These are phyloP conservation scores for Agonopterix subpropinquella DNA, from an alignment of 2,888 invertebrate genomes.

Conservation along the genomic window DNA sequence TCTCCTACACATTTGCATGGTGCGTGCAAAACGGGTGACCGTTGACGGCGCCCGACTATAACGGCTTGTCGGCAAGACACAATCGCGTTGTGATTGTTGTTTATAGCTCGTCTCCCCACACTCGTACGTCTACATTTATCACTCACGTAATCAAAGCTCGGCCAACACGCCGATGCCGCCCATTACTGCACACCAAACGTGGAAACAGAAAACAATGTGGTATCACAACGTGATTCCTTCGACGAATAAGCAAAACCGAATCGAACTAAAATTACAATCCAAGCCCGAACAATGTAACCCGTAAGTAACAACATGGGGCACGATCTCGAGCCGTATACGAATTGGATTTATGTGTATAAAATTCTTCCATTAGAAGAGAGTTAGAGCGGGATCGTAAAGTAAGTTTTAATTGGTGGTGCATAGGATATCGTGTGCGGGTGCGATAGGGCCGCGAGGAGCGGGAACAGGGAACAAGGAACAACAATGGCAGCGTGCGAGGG, in stretches of 20 bases:
- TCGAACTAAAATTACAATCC: constrained; percentile 17
- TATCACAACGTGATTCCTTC: constrained; percentile 20
- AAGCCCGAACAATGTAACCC: constrained; percentile 25
- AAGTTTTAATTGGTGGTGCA: constrained; percentile 56
- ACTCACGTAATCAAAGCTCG: constrained; percentile 13
- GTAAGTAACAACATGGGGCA: constrained; percentile 29
- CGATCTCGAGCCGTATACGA: constrained; percentile 32
- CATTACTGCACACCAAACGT: constrained; percentile 15
- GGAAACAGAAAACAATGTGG: constrained; percentile 15
- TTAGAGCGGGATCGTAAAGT: constrained; percentile 45
- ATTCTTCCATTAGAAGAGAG: constrained; percentile 44
- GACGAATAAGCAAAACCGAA: constrained; percentile 17
- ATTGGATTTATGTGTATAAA: constrained; percentile 39
- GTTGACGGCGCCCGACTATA: constrained; percentile 36
- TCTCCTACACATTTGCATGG: constrained; percentile 49
- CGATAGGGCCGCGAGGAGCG: constrained; percentile 25
- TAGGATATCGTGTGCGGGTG: constrained; percentile 32
- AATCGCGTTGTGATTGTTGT: constrained; percentile 47
- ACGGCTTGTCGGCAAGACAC: constrained; percentile 38
- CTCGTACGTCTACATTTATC: constrained; percentile 13
- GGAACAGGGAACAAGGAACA: constrained; percentile 18
- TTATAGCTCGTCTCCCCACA: constrained; percentile 21
- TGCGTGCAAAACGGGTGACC: constrained; percentile 35
- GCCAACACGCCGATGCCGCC: constrained; percentile 12
- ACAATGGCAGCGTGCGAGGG: constrained; percentile 62